Evolutionary conservation across 2,113 vertebrate species (phyloP), one percentile per base, ranked within the genome.

Genomic region (Malurus alboscapulatus): DNA sequence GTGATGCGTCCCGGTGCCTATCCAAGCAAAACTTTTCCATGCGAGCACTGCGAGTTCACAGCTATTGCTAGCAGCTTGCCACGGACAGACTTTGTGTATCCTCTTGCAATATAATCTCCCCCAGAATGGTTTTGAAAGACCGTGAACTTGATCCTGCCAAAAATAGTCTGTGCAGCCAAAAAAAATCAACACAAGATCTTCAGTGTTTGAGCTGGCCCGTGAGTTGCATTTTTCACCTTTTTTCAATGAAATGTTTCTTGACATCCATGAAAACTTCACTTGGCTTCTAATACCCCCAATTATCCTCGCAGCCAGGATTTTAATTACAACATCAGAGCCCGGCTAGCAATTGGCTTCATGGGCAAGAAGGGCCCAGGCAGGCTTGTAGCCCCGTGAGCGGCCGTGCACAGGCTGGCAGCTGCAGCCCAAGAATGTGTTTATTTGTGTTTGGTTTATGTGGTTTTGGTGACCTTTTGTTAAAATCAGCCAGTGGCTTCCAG

Each of bases 191-290:
- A 57, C n/a, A 54, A 84, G 84, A 79, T 91, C 81, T 61, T 87
- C 17, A 53, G 88, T 47, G 17, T 88, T 84, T 84, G 80, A 75
- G 73, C 88, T 90, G 93, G 92, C 85, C 76, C 1, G 4, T 2
- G n/a, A 90, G 53, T 30, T 81, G 73, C 76, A 88, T 96, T 96
- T 93, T 96, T 94, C 90, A 93, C 95, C 94, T 93, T 93, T 95
- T 84, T 54, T n/a, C 38, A 88, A 78, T 3, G 42, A 73, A 84
- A 88, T 20, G 61, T 81, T 94, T 77, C 83, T 78, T 87, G 92
- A 84, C 69, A 68, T 94, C 86, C 66, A 6, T 26, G 75, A 95
- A 96, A 84, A 40, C 47, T 53, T 81, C 44, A 29, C 71, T 78
- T 87, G 80, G 21, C 55, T 94, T 59, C 24, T 71, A 86, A 84